phyloP scores from a whole-genome alignment of 2,888 invertebrate species.

The Thalpophila matura region DNA sequence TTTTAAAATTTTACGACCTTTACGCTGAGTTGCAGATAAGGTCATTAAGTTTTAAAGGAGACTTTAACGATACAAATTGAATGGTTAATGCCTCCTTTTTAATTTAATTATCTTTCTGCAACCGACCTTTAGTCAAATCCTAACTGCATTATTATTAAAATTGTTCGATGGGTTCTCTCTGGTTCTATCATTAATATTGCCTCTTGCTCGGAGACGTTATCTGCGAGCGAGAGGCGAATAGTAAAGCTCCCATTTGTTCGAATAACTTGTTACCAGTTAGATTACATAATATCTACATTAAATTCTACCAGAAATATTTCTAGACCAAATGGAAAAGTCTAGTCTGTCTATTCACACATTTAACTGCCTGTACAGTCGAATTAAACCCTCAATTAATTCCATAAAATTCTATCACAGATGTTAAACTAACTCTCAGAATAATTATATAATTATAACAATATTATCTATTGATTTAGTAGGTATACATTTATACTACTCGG shows the following conservation, averaged over 20 bases:
- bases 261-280: not conserved
- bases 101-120: no score
- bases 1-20: not conserved
- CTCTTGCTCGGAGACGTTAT: constrained; percentile 3
- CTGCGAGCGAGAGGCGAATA: constrained; percentile 16
- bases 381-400: constrained; percentile 52
- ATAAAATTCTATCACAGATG: constrained; percentile 71
- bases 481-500: constrained; percentile 40
- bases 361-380: constrained; percentile 39
- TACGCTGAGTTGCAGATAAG: no score
- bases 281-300: no score
- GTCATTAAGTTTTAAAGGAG: no score
- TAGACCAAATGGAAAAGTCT: constrained; percentile 29
- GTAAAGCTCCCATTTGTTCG: constrained; percentile 3
- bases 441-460: no score
- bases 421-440: constrained; percentile 58
- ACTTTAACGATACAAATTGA: no score
- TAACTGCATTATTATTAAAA: not conserved
- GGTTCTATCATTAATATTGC: constrained; percentile 1
- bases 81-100: no score
- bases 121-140: constrained; percentile 1
- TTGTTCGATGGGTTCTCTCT: constrained; percentile 28
- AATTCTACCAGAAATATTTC: constrained; percentile 18
- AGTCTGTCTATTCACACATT: constrained; percentile 27
- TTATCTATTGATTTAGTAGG: constrained; percentile 46